A percentile compares a stretch with the other conserved stretches of the same genome.
Conservation (phyloP, 2,888 invertebrate genomes). For the Spialia ferax region DNA sequence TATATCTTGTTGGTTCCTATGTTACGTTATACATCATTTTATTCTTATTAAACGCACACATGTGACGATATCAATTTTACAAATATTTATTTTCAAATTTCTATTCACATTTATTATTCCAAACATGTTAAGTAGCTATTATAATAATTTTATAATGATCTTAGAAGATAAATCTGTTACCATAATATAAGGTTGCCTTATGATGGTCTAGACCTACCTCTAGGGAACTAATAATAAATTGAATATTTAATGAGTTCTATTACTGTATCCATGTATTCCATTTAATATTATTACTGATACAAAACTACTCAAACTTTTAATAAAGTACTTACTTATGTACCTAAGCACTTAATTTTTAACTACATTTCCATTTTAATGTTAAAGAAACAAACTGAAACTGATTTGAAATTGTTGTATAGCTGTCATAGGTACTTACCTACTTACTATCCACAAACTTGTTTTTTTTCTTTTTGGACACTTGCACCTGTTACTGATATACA, state of each 20-base stretch:
- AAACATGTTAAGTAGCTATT: constrained; percentile 39
- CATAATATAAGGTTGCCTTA: constrained; percentile 29
- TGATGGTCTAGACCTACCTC: constrained; percentile 29
- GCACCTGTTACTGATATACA: constrained; percentile 40
- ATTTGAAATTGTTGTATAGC: constrained; percentile 5
- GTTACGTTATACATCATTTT: constrained; percentile 53
- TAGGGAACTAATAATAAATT: constrained; percentile 30
- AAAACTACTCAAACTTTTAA: constrained; percentile 33
- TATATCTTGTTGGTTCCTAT: constrained; percentile 63
- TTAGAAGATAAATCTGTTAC: constrained; percentile 37
- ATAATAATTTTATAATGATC: constrained; percentile 33
- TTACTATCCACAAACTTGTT: constrained; percentile 14
- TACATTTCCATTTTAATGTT: constrained; percentile 18
- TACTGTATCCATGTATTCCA: constrained; percentile 36
- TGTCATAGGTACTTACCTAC: constrained; percentile 2
- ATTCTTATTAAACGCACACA: constrained; percentile 57
- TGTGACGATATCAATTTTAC: constrained; percentile 41
- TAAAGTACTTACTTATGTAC: constrained; percentile 15
- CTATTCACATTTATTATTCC: constrained; percentile 37
- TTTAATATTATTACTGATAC: constrained; percentile 29
- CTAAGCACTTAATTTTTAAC: constrained; percentile 36
- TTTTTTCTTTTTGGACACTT: constrained; percentile 32
- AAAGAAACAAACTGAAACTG: constrained; percentile 2
- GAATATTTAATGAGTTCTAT: constrained; percentile 27
- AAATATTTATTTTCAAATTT: constrained; percentile 46